Evolutionary conservation across 2,113 vertebrate genomes (phyloP).

Genomic region (Elaphurus davidianus): DNA sequence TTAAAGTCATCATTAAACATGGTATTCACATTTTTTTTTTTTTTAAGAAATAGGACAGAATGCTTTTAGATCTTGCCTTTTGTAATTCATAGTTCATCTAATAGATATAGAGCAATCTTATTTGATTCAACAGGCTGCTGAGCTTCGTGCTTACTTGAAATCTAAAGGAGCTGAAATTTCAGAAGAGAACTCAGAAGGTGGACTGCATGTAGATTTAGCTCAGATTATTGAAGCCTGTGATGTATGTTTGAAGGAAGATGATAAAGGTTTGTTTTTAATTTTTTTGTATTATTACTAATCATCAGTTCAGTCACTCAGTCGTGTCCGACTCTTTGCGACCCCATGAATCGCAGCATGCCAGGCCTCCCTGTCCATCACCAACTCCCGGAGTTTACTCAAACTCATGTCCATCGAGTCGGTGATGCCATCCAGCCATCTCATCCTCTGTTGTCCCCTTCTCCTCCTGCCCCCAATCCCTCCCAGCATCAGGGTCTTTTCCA

Average conservation of each 20-base stretch:
- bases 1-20: background rate
- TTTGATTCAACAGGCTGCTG: conserved; percentile 87
- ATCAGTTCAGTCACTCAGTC: too few species aligned
- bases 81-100: background rate
- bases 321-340: too few species aligned
- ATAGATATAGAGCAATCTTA: background rate
- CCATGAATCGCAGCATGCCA: too few species aligned
- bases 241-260: conserved; percentile 95
- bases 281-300: background rate
- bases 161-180: conserved; percentile 97
- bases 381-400: too few species aligned
- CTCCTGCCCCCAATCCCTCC: too few species aligned
- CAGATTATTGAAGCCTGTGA: conserved; percentile 98
- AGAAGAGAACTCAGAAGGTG: conserved; percentile 95
- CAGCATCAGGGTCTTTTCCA: too few species aligned
- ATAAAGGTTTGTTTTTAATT: conserved; percentile 89
- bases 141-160: conserved; percentile 94
- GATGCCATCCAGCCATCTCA: too few species aligned
- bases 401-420: too few species aligned
- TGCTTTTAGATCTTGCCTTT: background rate
- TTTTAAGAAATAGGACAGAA: background rate
- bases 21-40: background rate
- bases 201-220: conserved; percentile 94
- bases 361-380: too few species aligned
- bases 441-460: too few species aligned